Evolutionary conservation across 30 jellyfish, hydroid and myxozoan species (phyloP).

Genomic region (Aurelia aurita complex sp. Pacific): DNA sequence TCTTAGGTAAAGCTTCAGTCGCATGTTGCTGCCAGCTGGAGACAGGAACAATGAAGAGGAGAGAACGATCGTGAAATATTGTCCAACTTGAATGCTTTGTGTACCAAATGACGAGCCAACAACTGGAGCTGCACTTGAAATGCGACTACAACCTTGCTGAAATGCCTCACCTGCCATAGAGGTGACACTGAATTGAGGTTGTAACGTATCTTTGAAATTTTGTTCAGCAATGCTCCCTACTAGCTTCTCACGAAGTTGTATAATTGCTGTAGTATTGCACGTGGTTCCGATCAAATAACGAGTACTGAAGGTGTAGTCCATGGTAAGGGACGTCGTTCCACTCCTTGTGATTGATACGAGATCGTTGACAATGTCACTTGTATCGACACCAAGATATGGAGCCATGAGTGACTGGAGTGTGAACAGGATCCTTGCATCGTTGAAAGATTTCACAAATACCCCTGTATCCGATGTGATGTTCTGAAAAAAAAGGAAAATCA

Average conservation of each 20-base stretch:
- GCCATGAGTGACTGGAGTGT: constrained; percentile 55
- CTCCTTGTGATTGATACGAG: constrained; percentile 25
- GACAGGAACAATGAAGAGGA: constrained; percentile 60
- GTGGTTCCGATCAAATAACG: constrained; percentile 26
- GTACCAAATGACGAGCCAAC: constrained; percentile 14
- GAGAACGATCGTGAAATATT: constrained; percentile 45
- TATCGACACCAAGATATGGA: constrained; percentile 19
- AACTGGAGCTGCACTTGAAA: constrained; percentile 71
- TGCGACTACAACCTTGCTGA: constrained; percentile 51
- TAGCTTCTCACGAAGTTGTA: constrained; percentile 58
- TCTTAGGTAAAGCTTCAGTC: constrained; percentile 42
- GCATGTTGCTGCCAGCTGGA: constrained; percentile 79
- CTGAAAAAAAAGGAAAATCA: constrained; percentile 1
- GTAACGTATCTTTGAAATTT: constrained; percentile 25
- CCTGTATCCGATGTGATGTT: constrained; percentile 40
- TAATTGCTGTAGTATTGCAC: constrained; percentile 61
- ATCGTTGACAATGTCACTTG: constrained; percentile 39
- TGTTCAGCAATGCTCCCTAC: constrained; percentile 42
- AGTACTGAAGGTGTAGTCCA: constrained; percentile 62
- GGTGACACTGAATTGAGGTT: constrained; percentile 51
- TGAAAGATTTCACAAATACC: constrained; percentile 45
- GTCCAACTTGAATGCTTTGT: constrained; percentile 42
- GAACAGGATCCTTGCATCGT: constrained; percentile 63
- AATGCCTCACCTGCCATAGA: constrained; percentile 30
- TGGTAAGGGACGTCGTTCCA: constrained; percentile 42